Evolutionary conservation across 2,888 invertebrate species (phyloP).

Genomic region (Rhagonycha lutea): DNA sequence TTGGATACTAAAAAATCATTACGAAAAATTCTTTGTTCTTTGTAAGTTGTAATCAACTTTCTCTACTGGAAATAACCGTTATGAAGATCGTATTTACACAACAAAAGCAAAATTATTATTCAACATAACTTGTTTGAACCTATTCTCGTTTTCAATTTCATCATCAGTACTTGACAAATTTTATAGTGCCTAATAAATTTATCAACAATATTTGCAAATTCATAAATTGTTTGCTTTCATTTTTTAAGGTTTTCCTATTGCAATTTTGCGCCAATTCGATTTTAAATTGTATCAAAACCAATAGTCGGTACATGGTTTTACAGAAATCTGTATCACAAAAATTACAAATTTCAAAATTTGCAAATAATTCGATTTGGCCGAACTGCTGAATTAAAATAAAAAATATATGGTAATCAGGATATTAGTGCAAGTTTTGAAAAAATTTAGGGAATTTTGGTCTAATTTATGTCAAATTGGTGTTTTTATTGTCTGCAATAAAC

Average conservation of each 20-base stretch:
- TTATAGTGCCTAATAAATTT: not conserved
- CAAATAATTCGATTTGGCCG: not conserved
- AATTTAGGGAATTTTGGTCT: not conserved
- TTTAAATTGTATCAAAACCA: not conserved
- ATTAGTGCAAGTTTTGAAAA: not conserved
- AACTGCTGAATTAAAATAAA: not conserved
- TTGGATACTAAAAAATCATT: not conserved
- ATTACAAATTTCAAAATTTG: not conserved
- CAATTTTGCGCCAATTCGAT: not conserved
- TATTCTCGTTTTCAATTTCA: not conserved
- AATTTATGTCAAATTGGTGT: not conserved
- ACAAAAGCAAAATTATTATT: not conserved
- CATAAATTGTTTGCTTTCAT: too few relatives aligned
- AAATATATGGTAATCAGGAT: not conserved
- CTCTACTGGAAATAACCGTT: not conserved
- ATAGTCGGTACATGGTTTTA: not conserved
- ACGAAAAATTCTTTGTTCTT: not conserved
- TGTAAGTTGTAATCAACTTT: not conserved
- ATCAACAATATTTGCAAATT: too few relatives aligned
- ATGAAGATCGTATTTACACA: not conserved
- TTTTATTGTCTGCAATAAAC: slow-evolving; percentile 6
- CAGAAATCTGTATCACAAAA: not conserved
- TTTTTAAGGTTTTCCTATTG: too few relatives aligned
- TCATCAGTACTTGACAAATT: not conserved
- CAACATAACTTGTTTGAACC: not conserved